phyloP scores from a whole-genome alignment of 1,140 invertebrate species.

The Aporrectodea caliginosa region DNA sequence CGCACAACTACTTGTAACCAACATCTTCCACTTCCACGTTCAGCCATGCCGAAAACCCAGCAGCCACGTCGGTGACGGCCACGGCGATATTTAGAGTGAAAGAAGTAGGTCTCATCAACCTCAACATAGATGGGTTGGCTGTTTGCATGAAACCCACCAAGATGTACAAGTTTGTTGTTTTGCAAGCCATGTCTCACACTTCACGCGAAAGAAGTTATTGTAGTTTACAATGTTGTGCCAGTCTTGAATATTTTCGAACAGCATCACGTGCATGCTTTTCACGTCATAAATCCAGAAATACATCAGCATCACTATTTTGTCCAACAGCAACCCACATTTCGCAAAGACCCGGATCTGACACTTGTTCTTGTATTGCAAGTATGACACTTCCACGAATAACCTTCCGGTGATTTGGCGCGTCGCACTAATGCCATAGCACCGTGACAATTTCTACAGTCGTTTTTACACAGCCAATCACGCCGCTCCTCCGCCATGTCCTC shows the following conservation, averaged over 20 bases:
- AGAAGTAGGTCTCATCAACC: conserved; percentile 1
- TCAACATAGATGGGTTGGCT: not conserved
- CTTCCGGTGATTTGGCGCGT: not conserved
- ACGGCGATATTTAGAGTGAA: not conserved
- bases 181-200: not conserved
- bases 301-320: conserved; percentile 6
- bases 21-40: not conserved
- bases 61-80: not conserved
- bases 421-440: not conserved
- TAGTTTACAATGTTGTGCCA: not conserved
- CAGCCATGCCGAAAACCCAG: not conserved
- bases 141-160: not conserved
- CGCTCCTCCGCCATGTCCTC: too few relatives aligned
- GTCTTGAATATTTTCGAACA: not conserved
- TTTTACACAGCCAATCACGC: too few relatives aligned
- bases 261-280: not conserved
- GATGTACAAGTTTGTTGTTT: not conserved
- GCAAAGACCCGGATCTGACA: not conserved
- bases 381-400: conserved; percentile 9
- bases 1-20: not conserved
- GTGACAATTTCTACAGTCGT: not conserved
- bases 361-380: conserved; percentile 5
- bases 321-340: not conserved
- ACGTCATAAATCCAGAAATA: conserved; percentile 11
- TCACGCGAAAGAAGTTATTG: not conserved